Conservation (phyloP, 2,113 vertebrate species). For the Muntiacus muntjak region DNA sequence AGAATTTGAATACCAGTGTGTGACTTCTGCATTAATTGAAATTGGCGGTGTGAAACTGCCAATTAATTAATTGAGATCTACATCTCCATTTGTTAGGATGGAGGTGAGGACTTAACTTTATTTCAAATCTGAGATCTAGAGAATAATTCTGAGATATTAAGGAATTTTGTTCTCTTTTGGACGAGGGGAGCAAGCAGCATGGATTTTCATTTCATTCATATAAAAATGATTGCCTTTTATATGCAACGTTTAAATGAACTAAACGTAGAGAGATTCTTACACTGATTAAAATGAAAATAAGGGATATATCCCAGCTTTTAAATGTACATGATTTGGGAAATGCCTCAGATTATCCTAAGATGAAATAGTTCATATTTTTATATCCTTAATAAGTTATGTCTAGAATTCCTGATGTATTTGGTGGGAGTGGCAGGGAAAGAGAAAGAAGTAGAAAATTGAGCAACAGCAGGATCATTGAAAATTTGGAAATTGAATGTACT, state of each 20-base stretch:
- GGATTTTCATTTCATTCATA: slow-evolving; percentile 8
- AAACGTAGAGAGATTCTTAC: background rate
- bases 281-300: background rate
- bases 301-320: background rate
- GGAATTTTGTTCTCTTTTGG: background rate
- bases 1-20: background rate
- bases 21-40: background rate
- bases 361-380: background rate
- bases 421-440: background rate
- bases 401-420: background rate
- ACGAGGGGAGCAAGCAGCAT: background rate
- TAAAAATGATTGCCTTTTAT: background rate
- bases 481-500: background rate
- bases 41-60: background rate
- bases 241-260: background rate
- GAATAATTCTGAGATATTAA: background rate
- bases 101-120: background rate
- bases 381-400: background rate
- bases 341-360: background rate
- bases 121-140: background rate
- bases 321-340: background rate
- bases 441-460: background rate
- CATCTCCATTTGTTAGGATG: background rate
- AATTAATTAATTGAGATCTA: background rate
- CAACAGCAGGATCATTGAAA: background rate